Conservation (phyloP, 2,888 invertebrate species). For the Apotomis capreana region DNA sequence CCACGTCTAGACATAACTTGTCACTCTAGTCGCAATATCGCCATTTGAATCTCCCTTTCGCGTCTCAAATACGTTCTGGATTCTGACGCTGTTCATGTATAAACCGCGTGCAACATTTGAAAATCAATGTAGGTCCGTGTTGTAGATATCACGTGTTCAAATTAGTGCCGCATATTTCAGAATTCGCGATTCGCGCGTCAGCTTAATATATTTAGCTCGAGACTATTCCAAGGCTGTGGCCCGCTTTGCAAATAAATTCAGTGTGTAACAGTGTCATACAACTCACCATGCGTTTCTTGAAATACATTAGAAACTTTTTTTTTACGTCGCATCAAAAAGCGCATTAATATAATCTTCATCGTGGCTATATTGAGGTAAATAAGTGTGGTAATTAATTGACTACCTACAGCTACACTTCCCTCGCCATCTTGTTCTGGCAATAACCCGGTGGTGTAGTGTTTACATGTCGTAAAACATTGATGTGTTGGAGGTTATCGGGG, state of each 20-base stretch:
- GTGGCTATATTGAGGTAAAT: not conserved
- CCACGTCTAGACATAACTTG: not conserved
- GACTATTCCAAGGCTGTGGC: slow-evolving; percentile 52
- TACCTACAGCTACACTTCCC: slow-evolving; percentile 4
- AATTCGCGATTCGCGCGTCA: slow-evolving; percentile 45
- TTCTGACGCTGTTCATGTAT: slow-evolving; percentile 3
- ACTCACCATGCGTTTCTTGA: slow-evolving; percentile 29
- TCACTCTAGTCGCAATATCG: not conserved
- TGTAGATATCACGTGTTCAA: slow-evolving; percentile 42
- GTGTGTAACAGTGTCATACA: slow-evolving; percentile 22
- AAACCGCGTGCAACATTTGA: slow-evolving; percentile 36
- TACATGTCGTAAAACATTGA: slow-evolving; percentile 47
- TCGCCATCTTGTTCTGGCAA: slow-evolving; percentile 5
- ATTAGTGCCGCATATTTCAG: slow-evolving; percentile 44
- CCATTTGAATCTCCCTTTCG: not conserved
- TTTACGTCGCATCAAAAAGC: slow-evolving; percentile 15
- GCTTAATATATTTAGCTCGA: slow-evolving; percentile 43
- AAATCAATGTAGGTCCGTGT: slow-evolving; percentile 45
- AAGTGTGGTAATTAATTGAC: slow-evolving; percentile 7
- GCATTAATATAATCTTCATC: not conserved
- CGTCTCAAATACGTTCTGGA: not conserved
- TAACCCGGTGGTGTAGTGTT: slow-evolving; percentile 44
- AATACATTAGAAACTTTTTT: slow-evolving; percentile 1
- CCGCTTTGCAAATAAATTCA: slow-evolving; percentile 47
- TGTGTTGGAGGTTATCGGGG: slow-evolving; percentile 46